These are phyloP conservation scores for Trogon surrucura DNA, from an alignment of 2,113 vertebrate species.

Conservation along the genomic window DNA sequence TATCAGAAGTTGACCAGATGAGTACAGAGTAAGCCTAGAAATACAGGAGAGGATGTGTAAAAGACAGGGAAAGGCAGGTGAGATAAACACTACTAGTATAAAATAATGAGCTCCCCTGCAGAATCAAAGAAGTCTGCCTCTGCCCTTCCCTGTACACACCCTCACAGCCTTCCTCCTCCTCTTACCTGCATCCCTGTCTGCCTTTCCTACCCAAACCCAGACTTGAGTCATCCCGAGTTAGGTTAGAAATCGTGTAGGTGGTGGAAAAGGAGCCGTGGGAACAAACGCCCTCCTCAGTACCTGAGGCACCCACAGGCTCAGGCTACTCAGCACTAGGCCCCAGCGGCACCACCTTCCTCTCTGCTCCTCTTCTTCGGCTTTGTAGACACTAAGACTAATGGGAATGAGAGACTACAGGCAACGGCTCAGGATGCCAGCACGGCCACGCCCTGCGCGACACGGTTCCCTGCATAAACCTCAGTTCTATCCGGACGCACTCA, in stretches of 20 bases:
- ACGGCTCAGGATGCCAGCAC: rapidly evolving
- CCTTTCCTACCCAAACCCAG: background rate
- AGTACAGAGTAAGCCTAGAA: background rate
- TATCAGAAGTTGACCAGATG: background rate
- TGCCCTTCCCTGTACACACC: no score
- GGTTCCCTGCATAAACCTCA: rapidly evolving
- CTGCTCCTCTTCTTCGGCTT: background rate
- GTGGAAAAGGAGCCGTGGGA: rapidly evolving
- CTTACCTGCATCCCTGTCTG: background rate
- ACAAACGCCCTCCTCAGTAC: rapidly evolving
- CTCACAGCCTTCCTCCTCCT: background rate
- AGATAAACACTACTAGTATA: background rate
- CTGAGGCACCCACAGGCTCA: background rate
- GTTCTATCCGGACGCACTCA: rapidly evolving
- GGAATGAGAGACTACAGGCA: rapidly evolving
- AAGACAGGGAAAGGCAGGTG: background rate
- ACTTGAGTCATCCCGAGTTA: rapidly evolving
- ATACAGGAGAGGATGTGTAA: rapidly evolving
- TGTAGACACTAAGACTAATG: rapidly evolving
- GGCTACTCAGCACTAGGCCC: no score
- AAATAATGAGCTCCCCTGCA: background rate
- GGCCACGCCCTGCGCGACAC: background rate
- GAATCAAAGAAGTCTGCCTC: rapidly evolving
- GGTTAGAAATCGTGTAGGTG: rapidly evolving
- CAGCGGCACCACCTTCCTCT: background rate